Evolutionary conservation across 92 coral and sea anemone species (phyloP).

Genomic region (Paragorgia papillata): DNA sequence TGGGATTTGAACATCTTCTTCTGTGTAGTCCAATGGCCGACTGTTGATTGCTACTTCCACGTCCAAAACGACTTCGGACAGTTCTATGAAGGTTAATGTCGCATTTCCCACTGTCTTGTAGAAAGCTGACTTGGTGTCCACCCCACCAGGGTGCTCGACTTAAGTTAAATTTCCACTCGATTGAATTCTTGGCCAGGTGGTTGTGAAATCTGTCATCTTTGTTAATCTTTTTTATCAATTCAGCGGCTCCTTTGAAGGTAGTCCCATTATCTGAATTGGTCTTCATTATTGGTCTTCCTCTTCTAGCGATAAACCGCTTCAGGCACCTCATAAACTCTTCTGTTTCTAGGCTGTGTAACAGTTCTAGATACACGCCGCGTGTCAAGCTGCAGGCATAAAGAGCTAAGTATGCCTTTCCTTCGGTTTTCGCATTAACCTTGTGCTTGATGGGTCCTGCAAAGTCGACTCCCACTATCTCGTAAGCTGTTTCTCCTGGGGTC

Average conservation of each 20-base stretch:
- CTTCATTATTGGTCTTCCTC: conserved; percentile 18
- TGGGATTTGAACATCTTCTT: conserved; percentile 10
- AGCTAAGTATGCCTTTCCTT: conserved; percentile 20
- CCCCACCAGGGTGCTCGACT: conserved; percentile 20
- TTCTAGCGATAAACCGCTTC: conserved; percentile 1
- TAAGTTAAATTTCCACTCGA: conserved; percentile 23
- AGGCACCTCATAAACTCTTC: too few relatives aligned
- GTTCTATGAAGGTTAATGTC: background rate
- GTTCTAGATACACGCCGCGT: conserved; percentile 7
- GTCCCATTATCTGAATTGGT: conserved; percentile 8
- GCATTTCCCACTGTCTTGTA: conserved; percentile 9
- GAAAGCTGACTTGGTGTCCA: conserved; percentile 11
- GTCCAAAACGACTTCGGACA: background rate
- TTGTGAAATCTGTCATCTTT: conserved; percentile 11
- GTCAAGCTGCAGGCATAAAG: conserved; percentile 26
- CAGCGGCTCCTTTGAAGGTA: conserved; percentile 3
- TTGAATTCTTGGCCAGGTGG: conserved; percentile 2
- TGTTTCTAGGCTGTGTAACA: conserved; percentile 10
- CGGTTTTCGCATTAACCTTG: background rate
- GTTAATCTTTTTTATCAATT: conserved; percentile 8
- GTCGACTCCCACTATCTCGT: background rate
- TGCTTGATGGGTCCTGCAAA: conserved; percentile 19
- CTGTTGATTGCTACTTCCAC: conserved; percentile 3
- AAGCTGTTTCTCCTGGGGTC: background rate
- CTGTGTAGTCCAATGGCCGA: conserved; percentile 3